Conservation (phyloP, 2,888 invertebrate genomes). For the Mechanitis mazaeus region DNA sequence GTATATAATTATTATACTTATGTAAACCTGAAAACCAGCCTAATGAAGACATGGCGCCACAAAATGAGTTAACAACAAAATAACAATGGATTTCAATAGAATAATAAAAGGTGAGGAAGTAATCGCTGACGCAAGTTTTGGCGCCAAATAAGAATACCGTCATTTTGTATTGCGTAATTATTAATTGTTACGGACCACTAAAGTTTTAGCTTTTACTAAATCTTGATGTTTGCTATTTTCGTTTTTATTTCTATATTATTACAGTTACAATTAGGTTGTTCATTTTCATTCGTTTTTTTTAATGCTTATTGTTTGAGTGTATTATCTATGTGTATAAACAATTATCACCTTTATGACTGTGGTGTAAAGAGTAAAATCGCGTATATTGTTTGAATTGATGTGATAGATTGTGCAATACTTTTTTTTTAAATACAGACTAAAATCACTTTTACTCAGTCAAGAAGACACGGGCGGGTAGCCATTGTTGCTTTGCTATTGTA, state of each 20-base stretch:
- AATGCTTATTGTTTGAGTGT: too few relatives aligned
- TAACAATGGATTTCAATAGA: conserved; percentile 27
- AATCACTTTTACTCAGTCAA: conserved; percentile 28
- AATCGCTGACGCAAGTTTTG: conserved; percentile 42
- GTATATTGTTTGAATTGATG: too few relatives aligned
- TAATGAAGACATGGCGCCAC: too few relatives aligned
- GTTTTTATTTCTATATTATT: neutral
- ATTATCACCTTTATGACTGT: neutral
- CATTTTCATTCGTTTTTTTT: too few relatives aligned
- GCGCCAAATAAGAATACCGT: conserved; percentile 42
- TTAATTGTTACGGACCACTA: conserved; percentile 30
- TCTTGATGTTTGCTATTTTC: conserved; percentile 9
- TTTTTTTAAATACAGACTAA: conserved; percentile 4
- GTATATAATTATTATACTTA: too few relatives aligned
- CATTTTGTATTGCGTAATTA: conserved; percentile 33
- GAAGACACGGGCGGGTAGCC: conserved; percentile 28
- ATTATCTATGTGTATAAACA: neutral
- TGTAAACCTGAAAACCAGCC: too few relatives aligned
- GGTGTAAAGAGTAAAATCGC: neutral
- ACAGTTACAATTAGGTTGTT: neutral
- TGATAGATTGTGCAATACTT: neutral
- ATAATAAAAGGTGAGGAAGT: conserved; percentile 22
- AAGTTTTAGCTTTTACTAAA: conserved; percentile 13
- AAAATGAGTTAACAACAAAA: neutral
- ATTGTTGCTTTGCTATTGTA: conserved; percentile 22